phyloP scores from a whole-genome alignment of 1,140 invertebrate species.

The Meteorus sp. region DNA sequence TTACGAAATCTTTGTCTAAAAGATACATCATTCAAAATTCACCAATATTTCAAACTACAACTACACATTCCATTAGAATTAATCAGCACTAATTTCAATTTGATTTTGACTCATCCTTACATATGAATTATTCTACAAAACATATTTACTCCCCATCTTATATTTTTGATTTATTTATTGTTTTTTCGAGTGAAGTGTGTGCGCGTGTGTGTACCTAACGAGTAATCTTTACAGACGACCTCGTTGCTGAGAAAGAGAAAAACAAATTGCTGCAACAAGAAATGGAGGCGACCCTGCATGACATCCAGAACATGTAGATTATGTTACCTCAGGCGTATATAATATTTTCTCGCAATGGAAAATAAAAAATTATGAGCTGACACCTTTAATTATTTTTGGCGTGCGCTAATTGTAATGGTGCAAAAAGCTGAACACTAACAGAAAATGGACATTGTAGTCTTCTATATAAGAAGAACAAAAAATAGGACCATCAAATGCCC shows the following conservation, averaged over 20 bases:
- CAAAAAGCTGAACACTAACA: not conserved
- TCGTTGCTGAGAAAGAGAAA: conserved; percentile 92
- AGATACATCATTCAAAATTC: no score
- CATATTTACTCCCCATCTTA: not conserved
- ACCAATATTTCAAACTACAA: no score
- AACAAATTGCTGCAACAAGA: conserved; percentile 96
- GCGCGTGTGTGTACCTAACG: conserved; percentile 48
- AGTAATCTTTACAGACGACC: conserved; percentile 83
- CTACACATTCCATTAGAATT: no score
- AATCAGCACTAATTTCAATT: no score
- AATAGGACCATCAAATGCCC: not conserved
- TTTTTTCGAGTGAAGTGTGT: conserved; percentile 30
- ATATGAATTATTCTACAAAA: no score
- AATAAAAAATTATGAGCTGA: conserved; percentile 29
- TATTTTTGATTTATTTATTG: conserved; percentile 4
- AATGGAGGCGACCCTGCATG: conserved; percentile 98
- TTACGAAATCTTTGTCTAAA: no score
- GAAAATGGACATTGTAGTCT: not conserved
- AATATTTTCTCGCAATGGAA: conserved; percentile 43
- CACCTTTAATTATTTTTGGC: conserved; percentile 1
- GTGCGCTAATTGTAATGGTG: conserved; percentile 1
- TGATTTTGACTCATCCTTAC: no score
- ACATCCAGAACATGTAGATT: conserved; percentile 98
- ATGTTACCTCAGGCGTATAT: conserved; percentile 37
- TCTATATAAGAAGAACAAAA: conserved; percentile 3